Evolutionary conservation across 2,113 vertebrate species (phyloP).

Genomic region (Thamnophis sirtalis): DNA sequence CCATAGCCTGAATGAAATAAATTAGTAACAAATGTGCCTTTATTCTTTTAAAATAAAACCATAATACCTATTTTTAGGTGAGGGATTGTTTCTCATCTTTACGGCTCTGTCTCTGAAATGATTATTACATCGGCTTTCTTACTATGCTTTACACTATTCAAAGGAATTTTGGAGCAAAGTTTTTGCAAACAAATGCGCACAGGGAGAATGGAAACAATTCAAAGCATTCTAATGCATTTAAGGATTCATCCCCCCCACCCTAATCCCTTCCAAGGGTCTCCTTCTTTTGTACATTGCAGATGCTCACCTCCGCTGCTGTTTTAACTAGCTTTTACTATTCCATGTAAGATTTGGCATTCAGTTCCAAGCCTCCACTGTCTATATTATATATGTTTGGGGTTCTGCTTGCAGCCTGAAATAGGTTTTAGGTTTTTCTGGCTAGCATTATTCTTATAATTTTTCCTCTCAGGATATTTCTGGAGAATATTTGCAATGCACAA

Average conservation of each 20-base stretch:
- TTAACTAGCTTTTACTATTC: background rate
- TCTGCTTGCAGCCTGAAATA: conserved; percentile 1
- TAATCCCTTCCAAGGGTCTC: background rate
- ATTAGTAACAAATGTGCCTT: background rate
- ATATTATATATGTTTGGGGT: conserved; percentile 1
- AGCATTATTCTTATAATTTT: background rate
- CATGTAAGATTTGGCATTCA: background rate
- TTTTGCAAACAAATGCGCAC: background rate
- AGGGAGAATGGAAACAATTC: background rate
- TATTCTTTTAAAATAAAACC: background rate
- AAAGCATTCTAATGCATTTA: background rate
- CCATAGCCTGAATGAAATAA: background rate
- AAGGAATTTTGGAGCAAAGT: background rate
- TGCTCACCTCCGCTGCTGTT: background rate
- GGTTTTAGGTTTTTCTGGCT: conserved; percentile 1
- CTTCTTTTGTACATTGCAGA: background rate
- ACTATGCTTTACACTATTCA: background rate
- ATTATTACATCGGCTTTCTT: background rate
- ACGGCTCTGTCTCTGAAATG: background rate
- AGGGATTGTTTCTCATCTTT: background rate
- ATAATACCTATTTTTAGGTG: background rate
- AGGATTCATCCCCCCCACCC: no score
- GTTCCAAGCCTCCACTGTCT: background rate
- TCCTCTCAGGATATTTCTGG: conserved; percentile 4
- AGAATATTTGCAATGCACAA: background rate